phyloP scores from a whole-genome alignment of 1,140 invertebrate genomes.

The Drosophila lowei region DNA sequence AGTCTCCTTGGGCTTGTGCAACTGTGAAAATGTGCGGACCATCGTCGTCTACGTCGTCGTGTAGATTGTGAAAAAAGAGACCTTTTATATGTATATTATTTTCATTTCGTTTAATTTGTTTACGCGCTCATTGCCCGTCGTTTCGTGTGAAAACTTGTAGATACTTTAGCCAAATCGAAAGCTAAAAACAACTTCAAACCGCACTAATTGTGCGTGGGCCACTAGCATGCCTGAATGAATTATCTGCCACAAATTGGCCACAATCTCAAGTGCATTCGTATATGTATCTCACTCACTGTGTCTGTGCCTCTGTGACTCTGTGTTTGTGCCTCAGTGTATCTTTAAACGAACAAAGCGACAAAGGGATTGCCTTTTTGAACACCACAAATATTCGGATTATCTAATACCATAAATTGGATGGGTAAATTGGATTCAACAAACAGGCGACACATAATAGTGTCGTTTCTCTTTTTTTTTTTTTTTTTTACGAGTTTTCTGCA shows the following conservation, averaged over 20 bases:
- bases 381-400: conserved; percentile 39
- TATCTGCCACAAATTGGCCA: conserved; percentile 43
- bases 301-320: conserved; percentile 1
- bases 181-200: conserved; percentile 26
- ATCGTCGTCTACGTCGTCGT: background rate
- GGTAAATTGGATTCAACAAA: conserved; percentile 14
- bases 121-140: conserved; percentile 18
- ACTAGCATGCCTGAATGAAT: conserved; percentile 26
- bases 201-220: conserved; percentile 56
- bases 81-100: conserved; percentile 45
- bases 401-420: conserved; percentile 39
- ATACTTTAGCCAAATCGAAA: conserved; percentile 13
- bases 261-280: conserved; percentile 39
- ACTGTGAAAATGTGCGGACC: conserved; percentile 79
- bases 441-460: background rate
- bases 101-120: conserved; percentile 54
- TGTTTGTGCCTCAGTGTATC: conserved; percentile 21
- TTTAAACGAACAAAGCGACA: conserved; percentile 36
- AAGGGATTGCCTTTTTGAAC: conserved; percentile 39
- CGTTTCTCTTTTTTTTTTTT: no score
- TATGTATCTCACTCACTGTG: no score
- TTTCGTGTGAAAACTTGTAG: conserved; percentile 18
- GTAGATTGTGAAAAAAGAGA: conserved; percentile 50
- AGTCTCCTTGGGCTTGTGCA: conserved; percentile 82
- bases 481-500: conserved; percentile 61